Percentiles rank a stretch among this genome's conserved stretches.
These are phyloP conservation scores for Alectoris magna DNA, from an alignment of 2,797 vertebrate genomes.

Conservation along the genomic window DNA sequence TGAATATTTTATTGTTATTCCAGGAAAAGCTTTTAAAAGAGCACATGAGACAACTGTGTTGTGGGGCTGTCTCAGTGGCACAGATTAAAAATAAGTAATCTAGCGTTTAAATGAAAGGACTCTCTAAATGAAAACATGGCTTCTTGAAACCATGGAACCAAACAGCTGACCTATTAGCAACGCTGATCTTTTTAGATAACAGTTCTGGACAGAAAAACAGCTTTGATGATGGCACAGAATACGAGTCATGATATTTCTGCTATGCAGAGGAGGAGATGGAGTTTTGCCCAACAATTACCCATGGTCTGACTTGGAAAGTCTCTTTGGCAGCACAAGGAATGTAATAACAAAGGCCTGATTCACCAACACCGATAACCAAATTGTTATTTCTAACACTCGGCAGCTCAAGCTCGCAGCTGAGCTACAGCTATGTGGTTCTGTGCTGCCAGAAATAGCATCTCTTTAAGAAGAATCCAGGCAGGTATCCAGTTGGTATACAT, in stretches of 20 bases:
- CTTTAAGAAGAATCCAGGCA: constrained; percentile 39
- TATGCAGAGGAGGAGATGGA: not conserved
- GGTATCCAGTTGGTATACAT: constrained; percentile 43
- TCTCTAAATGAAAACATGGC: not conserved
- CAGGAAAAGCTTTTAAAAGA: constrained; percentile 81
- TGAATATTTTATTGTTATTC: constrained; percentile 82
- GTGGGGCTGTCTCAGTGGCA: constrained; percentile 20
- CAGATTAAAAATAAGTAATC: constrained; percentile 40
- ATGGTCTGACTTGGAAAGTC: constrained; percentile 54
- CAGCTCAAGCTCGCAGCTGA: constrained; percentile 12
- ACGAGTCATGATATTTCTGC: constrained; percentile 34
- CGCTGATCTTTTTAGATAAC: not conserved
- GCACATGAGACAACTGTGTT: constrained; percentile 61
- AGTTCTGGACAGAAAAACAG: constrained; percentile 14
- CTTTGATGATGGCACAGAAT: constrained; percentile 8
- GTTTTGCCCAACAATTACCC: constrained; percentile 50
- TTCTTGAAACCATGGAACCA: not conserved
- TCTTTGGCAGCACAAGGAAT: constrained; percentile 45
- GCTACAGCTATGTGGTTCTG: not conserved
- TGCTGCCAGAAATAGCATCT: constrained; percentile 38
- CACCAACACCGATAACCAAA: constrained; percentile 25
- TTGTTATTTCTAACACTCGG: constrained; percentile 22
- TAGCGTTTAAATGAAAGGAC: constrained; percentile 2
- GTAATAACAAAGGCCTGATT: constrained; percentile 64
- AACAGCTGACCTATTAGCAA: not conserved